Evolutionary conservation across 1,140 invertebrate genomes (phyloP), one percentile per base, ranked within the genome.

Genomic region (Liolophura sinensis): DNA sequence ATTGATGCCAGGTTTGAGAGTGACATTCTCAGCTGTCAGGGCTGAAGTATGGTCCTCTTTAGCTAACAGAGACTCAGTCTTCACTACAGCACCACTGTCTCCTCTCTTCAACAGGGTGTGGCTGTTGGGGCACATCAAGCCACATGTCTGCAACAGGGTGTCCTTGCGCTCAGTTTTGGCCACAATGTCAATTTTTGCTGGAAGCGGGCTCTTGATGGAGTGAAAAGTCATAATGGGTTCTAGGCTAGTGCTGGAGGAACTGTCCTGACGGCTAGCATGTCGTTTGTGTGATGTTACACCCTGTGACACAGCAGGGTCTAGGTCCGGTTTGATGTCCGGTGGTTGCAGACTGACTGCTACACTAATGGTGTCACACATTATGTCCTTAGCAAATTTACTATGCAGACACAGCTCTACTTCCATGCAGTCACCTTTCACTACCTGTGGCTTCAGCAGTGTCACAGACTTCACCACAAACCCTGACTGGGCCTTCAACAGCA

Each of bases 81-180:
- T 66, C 68, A 73, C 62, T 71, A 73, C 60, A 79, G 78, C 66
- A 79, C 83, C 64, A 80, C 86, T 81, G 78, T 78, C 82, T 47
- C 58, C 69, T 65, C 76, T 68, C 58, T 72, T 77, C 12, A 83
- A 64, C 11, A 81, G 62, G 40, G 78, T 75, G 25, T 81, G 76
- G 48, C 78, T 76, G 56, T 81, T 77, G n/a, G 76, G 73, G 75
- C 84, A 86, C 25, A 75, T 74, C 15, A 86, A 73, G 14, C 78
- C 73, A 57, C 79, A 77, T 1, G 78, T 70, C 24, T 78, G 72
- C 15, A 85, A 71, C 62, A 89, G 90, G 75, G 90, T 92, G 78
- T 94, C 89, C 78, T 92, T 91, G 70, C 90, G 91, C 73, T 93
- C 90, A 40, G 93, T 82, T 76, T 90, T 89, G 1, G 90, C 88